Percentiles rank a stretch among this genome's conserved stretches.
phyloP scores from a whole-genome alignment of 2,888 invertebrate species.

The Graphium colonna region DNA sequence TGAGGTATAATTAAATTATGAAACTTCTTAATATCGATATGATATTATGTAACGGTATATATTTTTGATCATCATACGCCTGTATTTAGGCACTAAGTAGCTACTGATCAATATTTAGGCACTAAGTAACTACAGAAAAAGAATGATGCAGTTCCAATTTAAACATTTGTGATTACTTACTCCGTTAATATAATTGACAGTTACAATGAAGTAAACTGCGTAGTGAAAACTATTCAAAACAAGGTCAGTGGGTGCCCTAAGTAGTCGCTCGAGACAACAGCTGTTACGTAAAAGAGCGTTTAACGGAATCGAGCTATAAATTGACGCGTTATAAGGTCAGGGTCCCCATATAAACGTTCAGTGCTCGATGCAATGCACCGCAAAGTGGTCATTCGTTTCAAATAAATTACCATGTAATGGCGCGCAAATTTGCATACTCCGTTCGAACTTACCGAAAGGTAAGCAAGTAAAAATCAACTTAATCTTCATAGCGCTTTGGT shows the following conservation, averaged over 20 bases:
- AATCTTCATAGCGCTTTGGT: conserved; percentile 37
- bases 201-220: conserved; percentile 30
- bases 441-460: conserved; percentile 42
- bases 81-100: too few relatives aligned
- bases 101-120: too few relatives aligned
- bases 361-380: conserved; percentile 74
- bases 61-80: too few relatives aligned
- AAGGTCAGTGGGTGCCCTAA: conserved; percentile 57
- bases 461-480: conserved; percentile 46
- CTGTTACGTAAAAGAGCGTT: conserved; percentile 73
- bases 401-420: conserved; percentile 80
- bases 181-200: too few relatives aligned
- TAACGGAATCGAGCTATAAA: conserved; percentile 74
- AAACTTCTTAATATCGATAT: too few relatives aligned
- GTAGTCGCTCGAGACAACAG: conserved; percentile 61
- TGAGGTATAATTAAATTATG: too few relatives aligned
- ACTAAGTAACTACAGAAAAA: too few relatives aligned
- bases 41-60: too few relatives aligned
- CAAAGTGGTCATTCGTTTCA: conserved; percentile 80
- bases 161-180: neutral
- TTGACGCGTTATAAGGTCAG: conserved; percentile 78
- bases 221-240: conserved; percentile 63
- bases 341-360: conserved; percentile 75
- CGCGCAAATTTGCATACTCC: conserved; percentile 77
- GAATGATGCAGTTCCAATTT: too few relatives aligned